A percentile compares a stretch with the other conserved stretches of the same genome.
Evolutionary conservation across 2,113 vertebrate species (phyloP).

Genomic region (Tachysurus vachellii): DNA sequence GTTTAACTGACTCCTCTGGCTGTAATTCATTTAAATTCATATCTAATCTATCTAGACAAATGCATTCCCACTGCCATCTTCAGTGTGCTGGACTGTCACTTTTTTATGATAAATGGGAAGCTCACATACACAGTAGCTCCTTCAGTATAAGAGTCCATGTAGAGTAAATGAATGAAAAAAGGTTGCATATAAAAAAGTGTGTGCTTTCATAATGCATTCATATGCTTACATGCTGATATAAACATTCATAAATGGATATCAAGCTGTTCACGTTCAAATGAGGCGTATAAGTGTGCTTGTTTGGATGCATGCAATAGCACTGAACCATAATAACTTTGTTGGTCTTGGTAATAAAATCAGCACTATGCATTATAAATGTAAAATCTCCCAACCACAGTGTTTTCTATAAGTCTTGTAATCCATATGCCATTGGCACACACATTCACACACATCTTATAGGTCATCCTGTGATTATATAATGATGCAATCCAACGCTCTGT

Average conservation of each 20-base stretch:
- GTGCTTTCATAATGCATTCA: not conserved
- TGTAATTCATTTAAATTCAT: constrained; percentile 30
- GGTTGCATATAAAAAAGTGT: not conserved
- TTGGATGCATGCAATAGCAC: not conserved
- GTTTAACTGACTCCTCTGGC: constrained; percentile 22
- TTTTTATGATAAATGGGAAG: constrained; percentile 31
- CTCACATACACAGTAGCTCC: constrained; percentile 15
- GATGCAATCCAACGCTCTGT: not conserved
- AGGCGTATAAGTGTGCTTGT: not conserved
- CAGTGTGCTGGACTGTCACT: constrained; percentile 8
- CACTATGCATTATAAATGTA: constrained; percentile 11
- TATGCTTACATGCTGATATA: not conserved
- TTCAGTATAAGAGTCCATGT: constrained; percentile 32
- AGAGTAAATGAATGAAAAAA: constrained; percentile 30
- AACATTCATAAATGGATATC: not conserved
- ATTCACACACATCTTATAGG: constrained; percentile 1
- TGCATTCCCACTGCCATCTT: constrained; percentile 30
- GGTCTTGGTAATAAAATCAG: constrained; percentile 22
- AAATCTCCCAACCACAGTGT: not conserved
- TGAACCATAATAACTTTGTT: constrained; percentile 21
- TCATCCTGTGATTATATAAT: constrained; percentile 27
- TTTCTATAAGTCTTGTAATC: constrained; percentile 12
- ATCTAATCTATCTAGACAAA: constrained; percentile 37
- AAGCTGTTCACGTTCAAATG: not conserved
- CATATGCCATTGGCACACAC: not conserved